These are phyloP conservation scores for Galemys pyrenaicus DNA, from an alignment of 2,113 vertebrate species.

Conservation along the genomic window DNA sequence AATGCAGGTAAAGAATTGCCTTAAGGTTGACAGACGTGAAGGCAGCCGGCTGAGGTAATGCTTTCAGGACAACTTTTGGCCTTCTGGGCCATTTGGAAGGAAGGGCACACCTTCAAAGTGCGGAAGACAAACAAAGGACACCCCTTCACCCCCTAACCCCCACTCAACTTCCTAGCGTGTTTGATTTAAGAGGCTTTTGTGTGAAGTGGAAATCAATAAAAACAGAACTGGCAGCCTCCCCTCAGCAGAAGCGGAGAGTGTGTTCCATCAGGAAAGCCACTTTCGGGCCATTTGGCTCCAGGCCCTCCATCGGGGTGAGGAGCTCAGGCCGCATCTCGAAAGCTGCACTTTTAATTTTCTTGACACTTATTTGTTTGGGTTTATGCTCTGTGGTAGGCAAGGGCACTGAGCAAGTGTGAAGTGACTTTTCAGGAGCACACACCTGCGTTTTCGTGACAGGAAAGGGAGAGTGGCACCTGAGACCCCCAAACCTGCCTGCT, in stretches of 20 bases:
- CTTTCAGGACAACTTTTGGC: constrained; percentile 27
- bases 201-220: constrained; percentile 46
- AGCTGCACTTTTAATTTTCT: background rate
- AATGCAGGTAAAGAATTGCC: constrained; percentile 3
- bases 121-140: background rate
- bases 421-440: background rate
- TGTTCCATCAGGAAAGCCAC: background rate
- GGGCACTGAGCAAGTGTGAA: background rate
- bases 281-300: background rate
- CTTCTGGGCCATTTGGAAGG: background rate
- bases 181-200: constrained; percentile 58
- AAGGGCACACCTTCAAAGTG: background rate
- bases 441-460: too few relatives aligned
- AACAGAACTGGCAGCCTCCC: background rate
- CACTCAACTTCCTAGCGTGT: background rate
- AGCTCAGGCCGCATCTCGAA: background rate
- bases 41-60: constrained; percentile 16
- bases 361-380: background rate
- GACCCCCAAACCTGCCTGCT: too few relatives aligned
- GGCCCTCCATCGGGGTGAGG: background rate
- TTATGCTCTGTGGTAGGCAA: background rate
- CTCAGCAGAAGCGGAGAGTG: background rate
- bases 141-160: too few relatives aligned
- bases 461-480: too few relatives aligned
- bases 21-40: background rate